Conservation (phyloP, 2,113 vertebrate species). For the Lonchura striata region DNA sequence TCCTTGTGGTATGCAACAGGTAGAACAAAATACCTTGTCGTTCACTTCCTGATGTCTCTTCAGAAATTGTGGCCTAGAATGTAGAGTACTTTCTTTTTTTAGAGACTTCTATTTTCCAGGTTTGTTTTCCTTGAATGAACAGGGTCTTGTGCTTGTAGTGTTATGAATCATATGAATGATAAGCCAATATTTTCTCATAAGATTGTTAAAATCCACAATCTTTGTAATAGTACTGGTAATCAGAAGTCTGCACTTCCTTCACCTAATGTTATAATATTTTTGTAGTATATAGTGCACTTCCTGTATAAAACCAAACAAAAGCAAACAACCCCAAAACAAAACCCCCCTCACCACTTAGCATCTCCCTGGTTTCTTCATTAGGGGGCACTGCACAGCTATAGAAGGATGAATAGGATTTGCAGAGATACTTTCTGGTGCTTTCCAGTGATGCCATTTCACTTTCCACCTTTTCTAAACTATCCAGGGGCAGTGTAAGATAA, state of each 20-base stretch:
- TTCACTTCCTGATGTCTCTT: background rate
- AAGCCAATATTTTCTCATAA: background rate
- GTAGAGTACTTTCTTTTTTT: background rate
- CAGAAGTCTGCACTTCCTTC: background rate
- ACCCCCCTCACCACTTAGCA: background rate
- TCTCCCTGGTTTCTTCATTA: background rate
- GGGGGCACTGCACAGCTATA: background rate
- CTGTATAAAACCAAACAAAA: background rate
- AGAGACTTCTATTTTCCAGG: background rate
- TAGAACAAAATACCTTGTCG: background rate
- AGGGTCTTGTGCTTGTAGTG: background rate
- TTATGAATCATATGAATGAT: background rate
- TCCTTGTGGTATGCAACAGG: background rate
- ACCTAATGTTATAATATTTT: background rate
- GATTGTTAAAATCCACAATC: background rate
- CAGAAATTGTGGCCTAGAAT: background rate
- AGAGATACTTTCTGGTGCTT: background rate
- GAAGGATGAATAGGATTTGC: background rate
- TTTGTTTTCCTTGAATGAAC: background rate
- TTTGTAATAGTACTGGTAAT: background rate
- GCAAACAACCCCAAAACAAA: background rate
- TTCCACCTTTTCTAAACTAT: background rate
- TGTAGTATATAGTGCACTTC: background rate
- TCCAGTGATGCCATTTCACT: background rate
- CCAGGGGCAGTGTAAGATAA: background rate